Base-by-base conservation (phyloP, 64 coral and sea anemone genomes). In the Montipora sp. region DNA sequence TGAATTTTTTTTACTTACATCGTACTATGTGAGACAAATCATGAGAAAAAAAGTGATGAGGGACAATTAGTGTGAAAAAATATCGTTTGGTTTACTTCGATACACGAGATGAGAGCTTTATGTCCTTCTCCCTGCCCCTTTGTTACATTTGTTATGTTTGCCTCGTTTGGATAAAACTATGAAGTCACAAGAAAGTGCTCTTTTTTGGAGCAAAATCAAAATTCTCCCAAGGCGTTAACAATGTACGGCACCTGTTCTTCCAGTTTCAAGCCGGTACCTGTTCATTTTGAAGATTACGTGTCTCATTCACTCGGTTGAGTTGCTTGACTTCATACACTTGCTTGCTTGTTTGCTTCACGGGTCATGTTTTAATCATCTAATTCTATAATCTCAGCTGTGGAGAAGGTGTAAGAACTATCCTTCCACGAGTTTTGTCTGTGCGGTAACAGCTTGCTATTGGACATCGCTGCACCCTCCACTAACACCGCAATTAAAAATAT, bases 401-500 rank as follows among this genome's bases (percentile, higher is more conserved):
- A 1, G 18, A 14, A 46, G 0, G 9, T 15, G 11, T 12, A 8
- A 46, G 48, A 71, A 48, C 13, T 1, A 1, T 85, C 82, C 8
- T 50, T 70, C 82, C 63, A 85, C 63, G 4, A 12, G 65, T 43
- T 70, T 50, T 7, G 63, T 21, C 63, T 44, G 8, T 16, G 36
- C 8, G 1, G 36, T 36, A 21, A 22, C 18, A 48, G 9, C n/a
- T 71, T 10, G 2, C 8, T 85, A 19, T 71, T 48, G 8, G 82
- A 85, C 47, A 71, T 51, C 16, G 82, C 65, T 21, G 47, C 44
- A 2, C 82, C 82, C 47, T 85, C 61, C 8, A 71, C 63, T 50
- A 85, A 85, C 7, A 85, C 2, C 21, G 82, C 82, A 15, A 70
- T 50, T 43, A 85, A 72, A 46, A 85, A 85, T 51, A 85, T 85